Base-by-base conservation (phyloP, 2,797 vertebrate species). In the Thamnophis elegans region DNA sequence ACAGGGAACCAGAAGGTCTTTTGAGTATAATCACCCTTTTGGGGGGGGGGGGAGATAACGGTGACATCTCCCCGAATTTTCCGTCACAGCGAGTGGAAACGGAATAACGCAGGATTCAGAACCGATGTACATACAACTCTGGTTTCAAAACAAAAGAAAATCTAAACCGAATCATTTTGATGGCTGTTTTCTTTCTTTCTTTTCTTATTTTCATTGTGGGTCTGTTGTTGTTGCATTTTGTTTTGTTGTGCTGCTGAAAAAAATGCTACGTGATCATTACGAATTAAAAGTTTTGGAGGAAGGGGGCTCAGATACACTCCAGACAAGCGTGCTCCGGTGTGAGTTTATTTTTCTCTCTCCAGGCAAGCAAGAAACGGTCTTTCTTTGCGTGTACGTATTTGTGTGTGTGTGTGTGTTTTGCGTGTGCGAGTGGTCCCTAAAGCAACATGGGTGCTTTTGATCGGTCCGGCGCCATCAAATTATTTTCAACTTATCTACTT, bases 241-340 rank as follows among this genome's bases (percentile, higher is more conserved):
- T 89, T 28, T 85, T n/a, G n/a, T 42, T 92, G 88, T 90, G 68
- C 73, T 62, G 68, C 73, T 89, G 56, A n/a, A n/a, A 25, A 73
- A 62, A 51, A 89, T 65, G 68, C 56, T 65, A 55, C 47, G 90
- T 91, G 85, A 85, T 55, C 54, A 85, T 55, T 91, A n/a, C 51
- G 26, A n/a, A 88, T 91, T 91, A n/a, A 82, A 85, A 92, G 51
- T 55, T 47, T 14, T 60, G 14, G n/a, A 11, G 28, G 13, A 3
- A 1, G 11, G 12, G n/a, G 28, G 18, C 42, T 82, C 73, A 47
- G 11, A 85, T 62, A 82, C 56, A 88, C 91, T 91, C 89, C 92
- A 85, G 47, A 85, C 54, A 82, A 59, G 32, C 14, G 2, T 82
- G 18, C 13, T 88, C 56, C 25, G 16, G 68, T 85, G 65, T 47